Evolutionary conservation across 1,140 invertebrate species (phyloP).

Genomic region (Apis cerana): DNA sequence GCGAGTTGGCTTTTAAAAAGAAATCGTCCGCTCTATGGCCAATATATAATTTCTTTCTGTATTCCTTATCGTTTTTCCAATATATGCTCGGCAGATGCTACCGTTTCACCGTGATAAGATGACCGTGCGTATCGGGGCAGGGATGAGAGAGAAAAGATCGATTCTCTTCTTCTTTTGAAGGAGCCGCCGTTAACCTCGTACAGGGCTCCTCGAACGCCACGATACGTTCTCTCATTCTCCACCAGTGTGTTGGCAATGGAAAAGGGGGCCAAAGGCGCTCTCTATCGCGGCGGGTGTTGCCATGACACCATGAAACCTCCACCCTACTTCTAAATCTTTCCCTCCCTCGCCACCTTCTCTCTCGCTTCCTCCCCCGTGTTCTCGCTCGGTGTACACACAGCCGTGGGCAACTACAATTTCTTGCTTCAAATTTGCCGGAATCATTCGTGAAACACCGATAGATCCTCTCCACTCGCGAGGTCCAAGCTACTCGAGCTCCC

Average conservation of each 20-base stretch:
- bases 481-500: not conserved
- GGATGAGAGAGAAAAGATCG: slow-evolving; percentile 54
- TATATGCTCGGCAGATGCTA: slow-evolving; percentile 55
- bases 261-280: slow-evolving; percentile 69
- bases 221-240: slow-evolving; percentile 55
- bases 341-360: slow-evolving; percentile 54
- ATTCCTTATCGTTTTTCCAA: slow-evolving; percentile 57
- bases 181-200: slow-evolving; percentile 70
- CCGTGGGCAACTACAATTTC: slow-evolving; percentile 40
- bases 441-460: slow-evolving; percentile 48
- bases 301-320: slow-evolving; percentile 78
- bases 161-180: slow-evolving; percentile 67
- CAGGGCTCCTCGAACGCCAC: slow-evolving; percentile 58
- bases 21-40: slow-evolving; percentile 31
- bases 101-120: slow-evolving; percentile 53
- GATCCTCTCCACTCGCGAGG: not conserved
- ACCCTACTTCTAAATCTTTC: slow-evolving; percentile 72
- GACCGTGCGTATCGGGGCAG: slow-evolving; percentile 17
- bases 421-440: slow-evolving; percentile 46
- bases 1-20: slow-evolving; percentile 6
- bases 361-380: not conserved
- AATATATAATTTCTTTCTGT: slow-evolving; percentile 37
- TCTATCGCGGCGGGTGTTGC: slow-evolving; percentile 76
- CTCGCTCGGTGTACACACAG: slow-evolving; percentile 45
- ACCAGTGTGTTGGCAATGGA: slow-evolving; percentile 48